Percentiles rank a stretch among this genome's conserved stretches.
phyloP scores from a whole-genome alignment of 2,888 invertebrate genomes.

The Polyploca ridens region DNA sequence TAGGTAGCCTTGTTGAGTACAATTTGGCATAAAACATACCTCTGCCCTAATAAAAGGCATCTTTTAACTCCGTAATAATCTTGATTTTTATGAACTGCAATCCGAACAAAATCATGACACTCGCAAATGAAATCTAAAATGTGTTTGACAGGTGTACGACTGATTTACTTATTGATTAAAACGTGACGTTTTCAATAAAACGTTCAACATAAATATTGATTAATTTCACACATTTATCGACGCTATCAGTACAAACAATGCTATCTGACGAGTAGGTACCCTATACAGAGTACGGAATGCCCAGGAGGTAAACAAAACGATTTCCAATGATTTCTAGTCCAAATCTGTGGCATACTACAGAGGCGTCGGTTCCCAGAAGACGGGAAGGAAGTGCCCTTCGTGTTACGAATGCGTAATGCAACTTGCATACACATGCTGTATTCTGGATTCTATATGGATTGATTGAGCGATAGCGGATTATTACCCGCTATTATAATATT shows the following conservation, averaged over 20 bases:
- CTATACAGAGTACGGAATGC: slow-evolving; percentile 12
- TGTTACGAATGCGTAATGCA: slow-evolving; percentile 60
- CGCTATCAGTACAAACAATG: slow-evolving; percentile 5
- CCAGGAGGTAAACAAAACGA: slow-evolving; percentile 22
- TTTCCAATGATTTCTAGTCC: slow-evolving; percentile 44
- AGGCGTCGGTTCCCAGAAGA: slow-evolving; percentile 60
- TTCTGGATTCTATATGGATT: slow-evolving; percentile 4
- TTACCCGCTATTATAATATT: too few relatives aligned
- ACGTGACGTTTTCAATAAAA: not conserved
- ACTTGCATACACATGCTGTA: slow-evolving; percentile 32
- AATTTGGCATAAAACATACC: too few relatives aligned
- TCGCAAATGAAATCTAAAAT: too few relatives aligned
- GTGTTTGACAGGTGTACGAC: not conserved
- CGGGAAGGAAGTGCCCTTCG: slow-evolving; percentile 71
- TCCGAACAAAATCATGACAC: too few relatives aligned
- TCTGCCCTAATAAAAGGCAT: too few relatives aligned
- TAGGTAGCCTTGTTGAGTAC: too few relatives aligned
- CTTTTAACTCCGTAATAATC: too few relatives aligned
- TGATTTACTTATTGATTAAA: not conserved
- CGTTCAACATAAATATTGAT: slow-evolving; percentile 1
- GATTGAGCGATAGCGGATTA: slow-evolving; percentile 14
- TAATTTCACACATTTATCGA: not conserved
- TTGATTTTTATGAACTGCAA: too few relatives aligned
- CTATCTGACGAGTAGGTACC: not conserved
- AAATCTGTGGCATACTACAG: slow-evolving; percentile 24